Evolutionary conservation across 2,113 vertebrate species (phyloP).

Genomic region (Uropsilus gracilis): DNA sequence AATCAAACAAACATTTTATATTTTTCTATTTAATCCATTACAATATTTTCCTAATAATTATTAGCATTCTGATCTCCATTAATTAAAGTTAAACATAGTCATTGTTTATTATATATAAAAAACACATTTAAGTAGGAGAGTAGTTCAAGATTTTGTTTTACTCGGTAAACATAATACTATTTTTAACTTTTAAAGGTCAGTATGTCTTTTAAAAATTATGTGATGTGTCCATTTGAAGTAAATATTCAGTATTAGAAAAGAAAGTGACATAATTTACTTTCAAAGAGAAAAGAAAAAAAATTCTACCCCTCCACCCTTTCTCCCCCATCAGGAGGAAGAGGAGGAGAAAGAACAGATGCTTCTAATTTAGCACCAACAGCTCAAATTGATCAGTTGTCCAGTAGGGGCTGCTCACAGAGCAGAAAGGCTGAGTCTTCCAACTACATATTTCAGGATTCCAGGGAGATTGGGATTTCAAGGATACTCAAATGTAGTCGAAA

Average conservation of each 20-base stretch:
- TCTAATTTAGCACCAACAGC: background rate
- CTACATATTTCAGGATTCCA: background rate
- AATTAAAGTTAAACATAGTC: background rate
- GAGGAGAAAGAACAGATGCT: rapidly evolving
- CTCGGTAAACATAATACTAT: background rate
- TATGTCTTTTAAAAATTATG: background rate
- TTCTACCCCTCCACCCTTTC: background rate
- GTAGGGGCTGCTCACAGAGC: constrained; percentile 79
- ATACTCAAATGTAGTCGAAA: constrained; percentile 55
- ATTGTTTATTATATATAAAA: background rate
- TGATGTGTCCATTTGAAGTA: background rate
- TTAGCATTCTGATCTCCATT: background rate
- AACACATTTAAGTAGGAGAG: background rate
- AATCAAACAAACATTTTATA: background rate
- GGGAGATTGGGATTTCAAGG: constrained; percentile 39
- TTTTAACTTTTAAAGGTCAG: background rate
- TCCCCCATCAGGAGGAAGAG: rapidly evolving
- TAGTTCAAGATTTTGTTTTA: background rate
- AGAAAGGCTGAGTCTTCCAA: constrained; percentile 44
- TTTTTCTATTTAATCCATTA: background rate
- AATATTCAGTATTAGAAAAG: background rate
- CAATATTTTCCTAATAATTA: background rate
- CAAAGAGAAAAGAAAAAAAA: constrained; percentile 23
- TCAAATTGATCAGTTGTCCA: background rate
- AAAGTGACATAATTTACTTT: constrained; percentile 51